Base-by-base conservation (phyloP, 2,888 invertebrate species). In the Petrophora chlorosata region DNA sequence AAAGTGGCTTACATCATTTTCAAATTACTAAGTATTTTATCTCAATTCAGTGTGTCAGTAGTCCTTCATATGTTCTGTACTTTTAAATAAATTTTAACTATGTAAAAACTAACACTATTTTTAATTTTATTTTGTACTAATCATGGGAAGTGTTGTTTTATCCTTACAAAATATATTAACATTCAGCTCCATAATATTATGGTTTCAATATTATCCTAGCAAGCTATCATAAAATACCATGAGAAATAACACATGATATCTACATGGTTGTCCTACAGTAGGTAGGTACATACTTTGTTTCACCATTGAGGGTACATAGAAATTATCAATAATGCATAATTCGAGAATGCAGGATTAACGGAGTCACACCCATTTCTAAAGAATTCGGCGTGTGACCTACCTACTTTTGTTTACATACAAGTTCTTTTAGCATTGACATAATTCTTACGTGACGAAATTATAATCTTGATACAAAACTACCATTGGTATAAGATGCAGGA, bases 71-170 rank as follows among this genome's bases (percentile, higher is more conserved):
- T 85, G 87, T 89, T 87, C 86, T 90, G 83, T 89, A 89, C 85
- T 89, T 89, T 90, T 86, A 86, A 89, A 85, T 85, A 88, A 88
- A 88, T 82, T 86, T 86, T 88, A 82, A 74, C 87, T 90, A 85
- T 89, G 85, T 90, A 87, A 86, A 88, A 90, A 91, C 90, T 91
- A 91, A 91, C 90, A 88, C 80, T 90, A 89, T 83, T 89, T 88
- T 90, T 88, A 90, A 84, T 90, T 90, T 91, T 88, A 86, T 90
- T 91, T 91, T 90, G 82, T 91, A 91, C 90, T 91, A 91, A 91
- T 90, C 84, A 86, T 83, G 89, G 89, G 84, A 91, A 87, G 89
- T 90, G 90, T 90, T 91, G 90, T 91, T 91, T 90, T 90, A 86
- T 87, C 89, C 87, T 89, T 88, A 87, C 76, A 88, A 88, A 90